Percentiles rank a stretch among this genome's conserved stretches.
Evolutionary conservation across 1,140 invertebrate genomes (phyloP).

Genomic region (Trissolcus basalis): DNA sequence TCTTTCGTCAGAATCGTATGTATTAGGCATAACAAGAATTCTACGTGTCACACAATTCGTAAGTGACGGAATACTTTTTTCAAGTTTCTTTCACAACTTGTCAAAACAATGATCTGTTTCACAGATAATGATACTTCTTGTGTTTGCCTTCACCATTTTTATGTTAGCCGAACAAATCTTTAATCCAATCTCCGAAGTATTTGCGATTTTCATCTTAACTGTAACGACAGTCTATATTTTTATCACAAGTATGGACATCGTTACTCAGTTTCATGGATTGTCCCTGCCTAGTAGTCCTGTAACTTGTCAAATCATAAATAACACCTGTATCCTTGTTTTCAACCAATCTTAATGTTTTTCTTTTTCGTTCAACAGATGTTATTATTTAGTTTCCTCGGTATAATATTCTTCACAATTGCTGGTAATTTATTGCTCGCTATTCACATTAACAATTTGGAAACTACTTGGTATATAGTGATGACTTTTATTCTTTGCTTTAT

Average conservation of each 20-base stretch:
- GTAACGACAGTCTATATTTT: conserved; percentile 62
- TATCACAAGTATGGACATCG: conserved; percentile 61
- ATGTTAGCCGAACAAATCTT: conserved; percentile 37
- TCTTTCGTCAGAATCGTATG: conserved; percentile 7
- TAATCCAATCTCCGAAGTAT: conserved; percentile 20
- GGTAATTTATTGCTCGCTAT: conserved; percentile 55
- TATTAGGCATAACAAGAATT: conserved; percentile 37
- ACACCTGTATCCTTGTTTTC: too few relatives aligned
- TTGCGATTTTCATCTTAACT: conserved; percentile 59
- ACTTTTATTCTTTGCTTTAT: conserved; percentile 53
- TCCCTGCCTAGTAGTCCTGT: conserved; percentile 58
- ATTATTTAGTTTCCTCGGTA: conserved; percentile 63
- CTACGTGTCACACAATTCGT: conserved; percentile 60
- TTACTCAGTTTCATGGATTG: conserved; percentile 58
- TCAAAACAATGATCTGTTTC: conserved; percentile 21
- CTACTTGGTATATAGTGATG: conserved; percentile 42
- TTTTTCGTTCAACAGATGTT: conserved; percentile 59
- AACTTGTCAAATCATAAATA: too few relatives aligned
- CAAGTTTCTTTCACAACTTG: conserved; percentile 1
- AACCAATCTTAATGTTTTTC: too few relatives aligned
- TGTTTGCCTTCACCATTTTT: conserved; percentile 62
- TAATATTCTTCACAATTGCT: conserved; percentile 60
- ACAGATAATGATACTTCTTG: conserved; percentile 54
- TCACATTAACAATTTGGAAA: conserved; percentile 37
- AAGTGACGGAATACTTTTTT: not conserved